Evolutionary conservation across 1,140 invertebrate species (phyloP).

Genomic region (Vollenhovia emeryi): DNA sequence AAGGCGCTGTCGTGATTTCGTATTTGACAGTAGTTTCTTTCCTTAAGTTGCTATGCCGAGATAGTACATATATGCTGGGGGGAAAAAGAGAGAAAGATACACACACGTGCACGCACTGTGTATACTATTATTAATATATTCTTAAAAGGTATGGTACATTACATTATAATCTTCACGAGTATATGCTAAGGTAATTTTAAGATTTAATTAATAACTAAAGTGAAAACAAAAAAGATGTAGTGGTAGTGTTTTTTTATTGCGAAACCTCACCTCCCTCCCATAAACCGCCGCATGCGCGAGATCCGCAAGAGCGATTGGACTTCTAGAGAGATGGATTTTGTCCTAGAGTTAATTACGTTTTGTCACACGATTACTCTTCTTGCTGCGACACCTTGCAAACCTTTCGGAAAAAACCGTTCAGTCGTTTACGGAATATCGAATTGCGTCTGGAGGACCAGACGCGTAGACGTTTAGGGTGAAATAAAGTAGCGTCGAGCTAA

Average conservation of each 20-base stretch:
- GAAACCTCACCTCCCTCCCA: slow-evolving; percentile 47
- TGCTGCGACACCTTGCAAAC: slow-evolving; percentile 8
- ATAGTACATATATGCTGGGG: slow-evolving; percentile 6
- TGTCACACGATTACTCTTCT: not conserved
- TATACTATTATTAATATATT: slow-evolving; percentile 78
- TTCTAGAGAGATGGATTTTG: slow-evolving; percentile 4
- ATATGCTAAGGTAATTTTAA: slow-evolving; percentile 76
- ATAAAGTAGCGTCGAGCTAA: not conserved
- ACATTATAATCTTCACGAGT: slow-evolving; percentile 77
- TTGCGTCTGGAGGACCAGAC: not conserved
- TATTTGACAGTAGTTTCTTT: slow-evolving; percentile 64
- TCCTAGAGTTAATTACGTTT: slow-evolving; percentile 15
- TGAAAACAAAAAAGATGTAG: slow-evolving; percentile 71
- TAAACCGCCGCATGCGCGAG: not conserved
- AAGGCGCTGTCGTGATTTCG: slow-evolving; percentile 61
- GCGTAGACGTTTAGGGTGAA: slow-evolving; percentile 7
- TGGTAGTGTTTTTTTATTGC: slow-evolving; percentile 65
- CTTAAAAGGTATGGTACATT: slow-evolving; percentile 69
- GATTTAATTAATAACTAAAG: slow-evolving; percentile 80
- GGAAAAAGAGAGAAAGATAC: slow-evolving; percentile 53
- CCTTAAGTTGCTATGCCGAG: slow-evolving; percentile 63
- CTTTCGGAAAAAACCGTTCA: slow-evolving; percentile 3
- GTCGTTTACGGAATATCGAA: not conserved
- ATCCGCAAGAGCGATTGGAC: not conserved
- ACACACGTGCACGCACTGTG: slow-evolving; percentile 73